Evolutionary conservation across 2,113 vertebrate species (phyloP).

Genomic region (Lophochroa leadbeateri): DNA sequence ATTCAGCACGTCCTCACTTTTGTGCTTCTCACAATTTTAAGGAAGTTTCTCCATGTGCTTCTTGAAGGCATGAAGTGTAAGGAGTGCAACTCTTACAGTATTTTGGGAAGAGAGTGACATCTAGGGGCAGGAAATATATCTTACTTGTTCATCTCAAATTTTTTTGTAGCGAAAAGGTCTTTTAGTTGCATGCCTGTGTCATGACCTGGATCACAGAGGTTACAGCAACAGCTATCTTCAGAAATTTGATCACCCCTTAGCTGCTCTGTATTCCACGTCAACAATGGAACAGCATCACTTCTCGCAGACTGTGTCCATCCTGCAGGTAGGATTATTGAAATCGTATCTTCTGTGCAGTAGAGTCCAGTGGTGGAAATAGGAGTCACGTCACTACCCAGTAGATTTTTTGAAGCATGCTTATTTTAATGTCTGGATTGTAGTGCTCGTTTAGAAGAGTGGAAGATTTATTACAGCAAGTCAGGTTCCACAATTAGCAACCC

Average conservation of each 20-base stretch:
- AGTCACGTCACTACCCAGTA: neutral
- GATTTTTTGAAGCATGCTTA: slow-evolving; percentile 29
- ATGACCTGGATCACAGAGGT: slow-evolving; percentile 96
- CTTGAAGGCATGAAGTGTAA: neutral
- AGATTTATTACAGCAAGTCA: slow-evolving; percentile 38
- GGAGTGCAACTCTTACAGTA: neutral
- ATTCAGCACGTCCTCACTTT: neutral
- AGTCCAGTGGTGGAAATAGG: neutral
- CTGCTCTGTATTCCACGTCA: slow-evolving; percentile 96
- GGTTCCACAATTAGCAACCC: neutral
- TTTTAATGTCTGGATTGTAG: neutral
- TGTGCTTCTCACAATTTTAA: neutral
- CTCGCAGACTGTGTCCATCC: slow-evolving; percentile 96
- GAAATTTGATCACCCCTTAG: slow-evolving; percentile 97
- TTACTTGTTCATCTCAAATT: neutral
- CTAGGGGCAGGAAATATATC: neutral
- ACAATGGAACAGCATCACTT: slow-evolving; percentile 99
- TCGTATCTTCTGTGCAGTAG: neutral
- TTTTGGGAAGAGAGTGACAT: neutral
- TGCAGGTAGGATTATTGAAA: slow-evolving; percentile 88
- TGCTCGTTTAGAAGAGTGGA: neutral
- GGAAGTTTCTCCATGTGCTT: neutral
- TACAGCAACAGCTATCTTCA: slow-evolving; percentile 97
- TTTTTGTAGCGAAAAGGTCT: slow-evolving; percentile 89
- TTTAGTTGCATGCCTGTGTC: slow-evolving; percentile 94